Percentiles rank a stretch among this genome's conserved stretches.
Evolutionary conservation across 2,888 invertebrate species (phyloP).

Genomic region (Adela reaumurella): DNA sequence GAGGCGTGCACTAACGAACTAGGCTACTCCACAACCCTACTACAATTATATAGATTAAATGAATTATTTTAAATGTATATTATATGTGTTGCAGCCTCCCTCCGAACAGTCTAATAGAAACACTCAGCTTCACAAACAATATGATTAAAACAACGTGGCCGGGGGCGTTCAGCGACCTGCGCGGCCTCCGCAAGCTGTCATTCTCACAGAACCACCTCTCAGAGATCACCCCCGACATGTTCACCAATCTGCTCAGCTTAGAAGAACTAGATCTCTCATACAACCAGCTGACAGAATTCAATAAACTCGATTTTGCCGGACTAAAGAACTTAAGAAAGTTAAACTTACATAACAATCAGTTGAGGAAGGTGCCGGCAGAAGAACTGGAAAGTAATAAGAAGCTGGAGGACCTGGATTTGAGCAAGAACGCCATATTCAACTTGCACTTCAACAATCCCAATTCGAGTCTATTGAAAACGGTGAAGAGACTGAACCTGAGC

Average conservation of each 20-base stretch:
- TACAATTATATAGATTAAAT: no score
- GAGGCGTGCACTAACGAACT: no score
- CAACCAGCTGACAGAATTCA: conserved; percentile 41
- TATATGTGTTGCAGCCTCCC: conserved; percentile 33
- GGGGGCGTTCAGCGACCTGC: conserved; percentile 36
- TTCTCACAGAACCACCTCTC: conserved; percentile 46
- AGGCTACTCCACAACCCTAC: no score
- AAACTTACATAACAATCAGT: conserved; percentile 42
- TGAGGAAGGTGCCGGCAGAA: conserved; percentile 35
- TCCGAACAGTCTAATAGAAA: conserved; percentile 36
- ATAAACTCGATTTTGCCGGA: conserved; percentile 30
- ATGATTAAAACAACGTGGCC: conserved; percentile 44
- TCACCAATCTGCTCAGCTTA: conserved; percentile 35
- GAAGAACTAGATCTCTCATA: conserved; percentile 51
- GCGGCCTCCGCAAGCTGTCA: conserved; percentile 37
- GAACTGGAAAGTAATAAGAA: conserved; percentile 31
- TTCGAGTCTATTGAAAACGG: conserved; percentile 21
- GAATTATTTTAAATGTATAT: not conserved
- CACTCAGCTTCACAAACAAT: conserved; percentile 37
- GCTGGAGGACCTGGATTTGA: conserved; percentile 44
- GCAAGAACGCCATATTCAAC: conserved; percentile 41
- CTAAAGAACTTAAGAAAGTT: conserved; percentile 27
- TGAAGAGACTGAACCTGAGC: conserved; percentile 44
- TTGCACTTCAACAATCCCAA: conserved; percentile 29
- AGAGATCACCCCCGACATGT: conserved; percentile 39